These are phyloP conservation scores for Xylocopa sonorina DNA, from an alignment of 1,140 invertebrate species.

Conservation along the genomic window DNA sequence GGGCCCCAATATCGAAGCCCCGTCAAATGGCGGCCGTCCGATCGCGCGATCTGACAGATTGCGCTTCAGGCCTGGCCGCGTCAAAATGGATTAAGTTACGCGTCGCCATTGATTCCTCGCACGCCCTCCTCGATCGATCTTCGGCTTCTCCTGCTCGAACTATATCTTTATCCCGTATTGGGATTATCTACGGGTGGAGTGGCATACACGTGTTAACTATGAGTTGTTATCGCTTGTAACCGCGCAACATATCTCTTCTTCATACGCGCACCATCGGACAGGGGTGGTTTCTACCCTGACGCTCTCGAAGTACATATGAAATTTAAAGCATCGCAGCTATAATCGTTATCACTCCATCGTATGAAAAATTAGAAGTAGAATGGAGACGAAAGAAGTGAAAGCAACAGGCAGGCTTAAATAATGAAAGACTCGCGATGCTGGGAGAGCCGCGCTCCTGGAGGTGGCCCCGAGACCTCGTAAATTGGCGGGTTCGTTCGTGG, in stretches of 20 bases:
- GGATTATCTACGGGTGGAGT: background rate
- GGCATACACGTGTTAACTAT: too few species aligned
- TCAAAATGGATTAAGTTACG: conserved; percentile 51
- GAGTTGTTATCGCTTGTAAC: too few species aligned
- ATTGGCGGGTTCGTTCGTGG: conserved; percentile 15
- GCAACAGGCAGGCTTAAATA: conserved; percentile 13
- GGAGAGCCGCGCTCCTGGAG: background rate
- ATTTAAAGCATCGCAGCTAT: too few species aligned
- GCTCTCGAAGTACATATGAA: too few species aligned
- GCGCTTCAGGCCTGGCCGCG: conserved; percentile 29
- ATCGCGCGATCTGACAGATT: conserved; percentile 44
- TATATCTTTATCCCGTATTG: conserved; percentile 7
- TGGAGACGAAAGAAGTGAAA: conserved; percentile 10
- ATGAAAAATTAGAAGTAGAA: too few species aligned
- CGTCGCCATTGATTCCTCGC: conserved; percentile 29
- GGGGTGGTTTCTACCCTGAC: too few species aligned
- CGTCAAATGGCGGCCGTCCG: conserved; percentile 41
- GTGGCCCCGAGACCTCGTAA: conserved; percentile 22
- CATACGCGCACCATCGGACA: too few species aligned
- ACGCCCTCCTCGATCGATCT: background rate
- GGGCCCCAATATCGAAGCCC: conserved; percentile 27
- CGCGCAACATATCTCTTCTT: too few species aligned
- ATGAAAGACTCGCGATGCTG: background rate
- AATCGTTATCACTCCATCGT: too few species aligned
- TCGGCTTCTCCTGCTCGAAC: background rate